Evolutionary conservation across 2,888 invertebrate species (phyloP), one percentile per base, ranked within the genome.

Genomic region (Euplexia lucipara): DNA sequence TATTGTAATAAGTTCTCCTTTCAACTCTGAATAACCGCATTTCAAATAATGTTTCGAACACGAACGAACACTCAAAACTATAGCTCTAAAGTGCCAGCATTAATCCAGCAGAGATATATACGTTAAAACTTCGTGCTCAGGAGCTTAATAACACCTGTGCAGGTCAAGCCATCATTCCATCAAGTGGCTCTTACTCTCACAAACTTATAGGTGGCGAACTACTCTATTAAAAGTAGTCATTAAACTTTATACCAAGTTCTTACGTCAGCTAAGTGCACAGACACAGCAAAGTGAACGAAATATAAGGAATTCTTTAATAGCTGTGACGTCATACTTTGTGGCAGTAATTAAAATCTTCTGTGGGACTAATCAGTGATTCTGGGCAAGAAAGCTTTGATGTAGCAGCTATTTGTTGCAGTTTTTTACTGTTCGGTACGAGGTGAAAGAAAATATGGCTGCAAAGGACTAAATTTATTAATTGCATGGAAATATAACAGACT

Each of bases 221-320:
- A 34, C 57, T 54, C 45, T 64, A 75, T 54, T 54, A 75, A 51
- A 54, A 52, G 58, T 64, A 48, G 30, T 41, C 22, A 48, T 69
- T 14, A 71, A 71, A 71, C 63, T 75, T 63, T 32, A 53, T 22
- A 8, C 42, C n/a, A 42, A 71, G 70, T 54, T 53, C 35, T 60
- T 51, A 47, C 64, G 32, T 76, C 39, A 58, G 53, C 54, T 47
- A 54, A 58, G 53, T 75, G 72, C 37, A 57, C 41, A 60, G 49
- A 34, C 51, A 60, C 44, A 47, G 62, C 52, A 63, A 57, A 53
- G 41, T 49, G 37, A 49, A 68, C 39, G 10, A 60, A 54, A 68
- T 74, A 54, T 51, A 45, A 12, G 44, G 16, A n/a, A 41, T n/a
- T 32, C 41, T 42, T 68, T 60, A 32, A 42, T 26, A 35, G 14